Percentiles rank a stretch among this genome's conserved stretches.
Conservation (phyloP, 2,888 invertebrate species). For the Platycheirus rosarum region DNA sequence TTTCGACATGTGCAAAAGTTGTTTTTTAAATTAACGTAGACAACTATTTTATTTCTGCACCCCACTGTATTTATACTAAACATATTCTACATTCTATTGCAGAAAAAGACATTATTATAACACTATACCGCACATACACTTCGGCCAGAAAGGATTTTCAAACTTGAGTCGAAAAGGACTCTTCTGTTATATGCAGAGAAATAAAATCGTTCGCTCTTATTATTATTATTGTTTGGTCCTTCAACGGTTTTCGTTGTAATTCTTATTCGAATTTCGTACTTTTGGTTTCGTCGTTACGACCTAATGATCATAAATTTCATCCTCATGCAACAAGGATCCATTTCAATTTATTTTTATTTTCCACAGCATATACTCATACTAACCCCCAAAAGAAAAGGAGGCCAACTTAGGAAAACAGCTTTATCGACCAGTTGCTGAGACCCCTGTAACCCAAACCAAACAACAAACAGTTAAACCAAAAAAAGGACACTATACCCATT, state of each 20-base stretch:
- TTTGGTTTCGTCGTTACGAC: conserved; percentile 58
- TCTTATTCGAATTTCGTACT: conserved; percentile 58
- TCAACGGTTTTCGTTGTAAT: conserved; percentile 25
- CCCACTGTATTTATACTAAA: conserved; percentile 42
- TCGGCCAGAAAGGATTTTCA: conserved; percentile 41
- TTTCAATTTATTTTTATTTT: conserved; percentile 27
- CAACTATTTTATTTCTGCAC: too few species aligned
- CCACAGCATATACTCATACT: background rate
- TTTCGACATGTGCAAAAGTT: too few species aligned
- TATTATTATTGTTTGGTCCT: conserved; percentile 41
- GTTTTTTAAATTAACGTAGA: too few species aligned
- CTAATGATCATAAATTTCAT: conserved; percentile 72
- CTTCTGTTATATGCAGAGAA: background rate
- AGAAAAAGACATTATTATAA: conserved; percentile 14
- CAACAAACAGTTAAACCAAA: background rate
- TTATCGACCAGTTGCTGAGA: conserved; percentile 15
- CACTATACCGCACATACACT: background rate
- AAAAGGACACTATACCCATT: conserved; percentile 39
- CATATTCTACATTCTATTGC: background rate
- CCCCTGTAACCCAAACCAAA: background rate
- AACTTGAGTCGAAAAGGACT: conserved; percentile 38
- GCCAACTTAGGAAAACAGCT: conserved; percentile 28
- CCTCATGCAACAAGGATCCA: conserved; percentile 60
- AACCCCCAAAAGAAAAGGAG: background rate
- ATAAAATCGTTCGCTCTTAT: conserved; percentile 28